A percentile compares a stretch with the other conserved stretches of the same genome.
Conservation (phyloP, 2,888 invertebrate species). For the Augiades crinisus region DNA sequence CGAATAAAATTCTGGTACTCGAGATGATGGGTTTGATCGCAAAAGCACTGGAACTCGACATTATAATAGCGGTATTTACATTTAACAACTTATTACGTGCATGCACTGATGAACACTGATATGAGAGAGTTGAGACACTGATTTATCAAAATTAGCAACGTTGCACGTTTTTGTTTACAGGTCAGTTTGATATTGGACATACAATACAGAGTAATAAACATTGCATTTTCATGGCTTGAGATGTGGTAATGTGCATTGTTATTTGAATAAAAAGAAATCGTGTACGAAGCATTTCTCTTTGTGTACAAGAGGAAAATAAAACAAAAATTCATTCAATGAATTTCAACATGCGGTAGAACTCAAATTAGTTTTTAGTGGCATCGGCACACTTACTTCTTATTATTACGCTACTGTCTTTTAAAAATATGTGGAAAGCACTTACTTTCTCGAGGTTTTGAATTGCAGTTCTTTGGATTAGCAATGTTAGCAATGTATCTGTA, state of each 20-base stretch:
- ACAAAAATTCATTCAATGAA: no score
- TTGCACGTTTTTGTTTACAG: constrained; percentile 47
- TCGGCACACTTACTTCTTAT: no score
- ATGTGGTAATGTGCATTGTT: constrained; percentile 13
- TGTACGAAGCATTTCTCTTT: neutral
- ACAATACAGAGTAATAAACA: constrained; percentile 43
- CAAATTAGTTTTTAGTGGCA: no score
- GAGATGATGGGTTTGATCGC: constrained; percentile 73
- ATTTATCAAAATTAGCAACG: constrained; percentile 42
- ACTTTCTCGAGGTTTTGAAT: no score
- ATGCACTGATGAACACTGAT: constrained; percentile 3
- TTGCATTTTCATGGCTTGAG: no score
- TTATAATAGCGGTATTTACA: no score
- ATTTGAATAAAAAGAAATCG: neutral
- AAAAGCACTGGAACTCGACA: constrained; percentile 46
- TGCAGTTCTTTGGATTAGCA: no score
- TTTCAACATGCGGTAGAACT: no score
- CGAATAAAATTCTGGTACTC: constrained; percentile 83
- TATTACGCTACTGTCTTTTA: no score
- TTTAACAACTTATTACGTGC: neutral
- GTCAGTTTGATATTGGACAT: constrained; percentile 37
- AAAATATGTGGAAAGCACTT: no score
- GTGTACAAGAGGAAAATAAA: neutral
- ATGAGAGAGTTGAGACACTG: constrained; percentile 28
- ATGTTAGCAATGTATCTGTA: no score